These are phyloP conservation scores for Halichondria panicea DNA, from an alignment of 37 sponge, comb jelly and placozoan species.

Conservation along the genomic window DNA sequence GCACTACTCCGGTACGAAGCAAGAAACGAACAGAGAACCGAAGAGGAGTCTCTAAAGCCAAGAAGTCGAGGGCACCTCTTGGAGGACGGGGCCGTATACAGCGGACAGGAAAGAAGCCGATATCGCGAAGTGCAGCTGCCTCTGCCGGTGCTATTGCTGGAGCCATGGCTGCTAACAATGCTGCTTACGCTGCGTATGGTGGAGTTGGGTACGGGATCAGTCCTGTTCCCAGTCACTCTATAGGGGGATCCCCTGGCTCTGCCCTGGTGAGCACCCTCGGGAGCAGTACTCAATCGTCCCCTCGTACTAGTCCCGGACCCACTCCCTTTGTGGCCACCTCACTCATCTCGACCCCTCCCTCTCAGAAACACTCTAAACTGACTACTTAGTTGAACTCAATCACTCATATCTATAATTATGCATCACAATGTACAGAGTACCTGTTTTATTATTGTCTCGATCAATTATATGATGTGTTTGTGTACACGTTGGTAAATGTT, in stretches of 20 bases:
- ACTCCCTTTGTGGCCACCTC: slow-evolving; percentile 17
- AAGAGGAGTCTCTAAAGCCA: neutral
- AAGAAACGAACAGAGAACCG: neutral
- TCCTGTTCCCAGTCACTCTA: slow-evolving; percentile 9
- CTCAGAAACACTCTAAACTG: neutral
- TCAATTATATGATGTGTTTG: too few relatives aligned
- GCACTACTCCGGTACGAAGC: slow-evolving; percentile 22
- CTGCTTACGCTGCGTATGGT: slow-evolving; percentile 48
- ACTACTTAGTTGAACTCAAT: neutral
- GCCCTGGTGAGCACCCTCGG: neutral
- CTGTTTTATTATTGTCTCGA: too few relatives aligned
- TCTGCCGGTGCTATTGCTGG: slow-evolving; percentile 79
- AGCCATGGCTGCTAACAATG: slow-evolving; percentile 61
- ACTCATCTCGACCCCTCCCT: slow-evolving; percentile 19
- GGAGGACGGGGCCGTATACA: slow-evolving; percentile 48
- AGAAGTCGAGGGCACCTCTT: slow-evolving; percentile 32
- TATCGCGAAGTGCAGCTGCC: slow-evolving; percentile 70
- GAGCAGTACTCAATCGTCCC: slow-evolving; percentile 48
- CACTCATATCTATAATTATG: neutral
- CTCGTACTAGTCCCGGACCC: slow-evolving; percentile 45
- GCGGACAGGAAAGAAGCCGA: slow-evolving; percentile 30
- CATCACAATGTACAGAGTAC: neutral
- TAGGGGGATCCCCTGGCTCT: neutral
- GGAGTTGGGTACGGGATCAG: slow-evolving; percentile 3
- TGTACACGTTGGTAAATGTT: too few relatives aligned